A percentile compares a stretch with the other conserved stretches of the same genome.
phyloP scores from a whole-genome alignment of 2,797 vertebrate species.

The Lutjanus argentimaculatus region DNA sequence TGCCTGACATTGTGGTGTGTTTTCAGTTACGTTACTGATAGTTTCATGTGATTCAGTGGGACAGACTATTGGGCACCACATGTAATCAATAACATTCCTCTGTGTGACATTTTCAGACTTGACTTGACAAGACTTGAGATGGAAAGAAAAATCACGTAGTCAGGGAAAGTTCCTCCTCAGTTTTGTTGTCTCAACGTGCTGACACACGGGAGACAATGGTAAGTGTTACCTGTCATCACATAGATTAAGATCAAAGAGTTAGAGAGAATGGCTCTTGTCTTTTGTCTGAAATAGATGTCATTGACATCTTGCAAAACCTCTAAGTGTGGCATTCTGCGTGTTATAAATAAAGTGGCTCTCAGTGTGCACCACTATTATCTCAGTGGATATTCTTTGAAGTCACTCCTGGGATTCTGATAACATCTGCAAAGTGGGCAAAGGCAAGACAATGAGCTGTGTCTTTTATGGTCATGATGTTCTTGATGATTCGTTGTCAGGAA shows the following conservation, averaged over 20 bases:
- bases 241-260: not conserved
- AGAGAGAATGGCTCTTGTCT: not conserved
- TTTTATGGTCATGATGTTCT: too few species aligned
- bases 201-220: not conserved
- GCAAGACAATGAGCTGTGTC: not conserved
- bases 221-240: not conserved
- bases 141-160: not conserved
- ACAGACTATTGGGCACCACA: conserved; percentile 50
- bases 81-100: conserved; percentile 23
- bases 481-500: not conserved
- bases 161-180: not conserved
- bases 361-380: not conserved
- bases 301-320: not conserved
- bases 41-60: conserved; percentile 43
- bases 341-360: not conserved
- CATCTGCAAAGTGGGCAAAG: not conserved
- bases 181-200: not conserved
- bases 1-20: conserved; percentile 11
- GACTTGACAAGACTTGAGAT: not conserved
- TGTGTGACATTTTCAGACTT: conserved; percentile 9
- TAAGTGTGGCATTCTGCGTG: not conserved
- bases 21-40: conserved; percentile 8
- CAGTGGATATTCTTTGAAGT: not conserved
- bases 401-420: not conserved
- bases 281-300: not conserved